Conservation (phyloP, 1,140 invertebrate genomes). For the Cyphomyrmex costatus region DNA sequence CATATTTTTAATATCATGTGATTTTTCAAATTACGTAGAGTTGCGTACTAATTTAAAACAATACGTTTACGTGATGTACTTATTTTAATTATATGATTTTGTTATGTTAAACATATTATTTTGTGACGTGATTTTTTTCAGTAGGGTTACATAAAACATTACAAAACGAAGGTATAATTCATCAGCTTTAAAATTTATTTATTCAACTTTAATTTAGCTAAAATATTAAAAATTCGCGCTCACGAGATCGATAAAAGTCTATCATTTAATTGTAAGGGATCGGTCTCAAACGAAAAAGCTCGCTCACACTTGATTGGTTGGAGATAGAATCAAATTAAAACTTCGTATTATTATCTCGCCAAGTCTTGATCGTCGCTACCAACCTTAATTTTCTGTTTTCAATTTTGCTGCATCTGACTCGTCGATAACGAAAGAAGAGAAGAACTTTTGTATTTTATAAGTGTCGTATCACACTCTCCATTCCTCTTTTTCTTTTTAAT, state of each 20-base stretch:
- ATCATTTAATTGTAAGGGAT: background rate
- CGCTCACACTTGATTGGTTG: background rate
- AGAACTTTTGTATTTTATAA: slow-evolving; percentile 30
- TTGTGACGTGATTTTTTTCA: no score
- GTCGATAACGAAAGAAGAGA: background rate
- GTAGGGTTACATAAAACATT: background rate
- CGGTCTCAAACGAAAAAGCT: background rate
- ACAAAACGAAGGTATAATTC: background rate
- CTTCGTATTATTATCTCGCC: background rate
- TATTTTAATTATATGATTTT: no score
- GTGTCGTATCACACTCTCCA: background rate
- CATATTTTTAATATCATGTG: no score
- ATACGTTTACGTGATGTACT: no score
- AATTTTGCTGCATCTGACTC: background rate
- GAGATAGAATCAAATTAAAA: slow-evolving; percentile 13
- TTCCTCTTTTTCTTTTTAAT: background rate
- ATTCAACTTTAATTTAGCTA: background rate
- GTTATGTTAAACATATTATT: no score
- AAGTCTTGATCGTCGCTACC: background rate
- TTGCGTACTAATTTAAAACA: no score
- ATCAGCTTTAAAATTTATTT: background rate
- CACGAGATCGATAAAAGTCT: background rate
- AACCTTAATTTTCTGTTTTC: slow-evolving; percentile 12
- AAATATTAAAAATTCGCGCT: background rate
- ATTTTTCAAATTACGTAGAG: no score